Evolutionary conservation across 1,140 invertebrate species (phyloP).

Genomic region (Homarus americanus): DNA sequence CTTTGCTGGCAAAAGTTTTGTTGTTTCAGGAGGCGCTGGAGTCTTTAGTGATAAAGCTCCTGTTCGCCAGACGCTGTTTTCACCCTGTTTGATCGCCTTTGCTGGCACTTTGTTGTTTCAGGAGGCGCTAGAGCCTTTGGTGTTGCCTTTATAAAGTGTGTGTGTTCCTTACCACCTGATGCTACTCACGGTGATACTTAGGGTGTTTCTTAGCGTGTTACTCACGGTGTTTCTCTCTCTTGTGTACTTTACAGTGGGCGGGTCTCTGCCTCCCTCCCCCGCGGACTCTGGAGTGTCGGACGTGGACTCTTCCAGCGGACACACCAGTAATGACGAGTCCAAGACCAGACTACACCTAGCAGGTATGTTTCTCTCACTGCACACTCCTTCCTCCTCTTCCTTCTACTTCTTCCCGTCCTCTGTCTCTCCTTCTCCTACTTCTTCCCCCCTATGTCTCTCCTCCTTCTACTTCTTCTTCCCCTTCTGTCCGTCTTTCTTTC

Average conservation of each 20-base stretch:
- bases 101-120: too few species aligned
- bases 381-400: neutral
- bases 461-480: neutral
- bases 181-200: too few species aligned
- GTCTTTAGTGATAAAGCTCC: too few species aligned
- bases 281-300: slow-evolving; percentile 98
- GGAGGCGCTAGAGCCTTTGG: too few species aligned
- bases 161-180: too few species aligned
- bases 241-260: slow-evolving; percentile 77
- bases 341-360: slow-evolving; percentile 86
- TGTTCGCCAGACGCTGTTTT: too few species aligned
- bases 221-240: neutral
- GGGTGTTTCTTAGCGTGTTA: too few species aligned
- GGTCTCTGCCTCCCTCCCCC: slow-evolving; percentile 96
- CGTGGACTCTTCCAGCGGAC: slow-evolving; percentile 95
- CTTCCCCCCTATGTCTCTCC: neutral
- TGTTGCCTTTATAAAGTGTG: too few species aligned
- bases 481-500: neutral
- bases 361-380: slow-evolving; percentile 70
- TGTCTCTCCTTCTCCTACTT: slow-evolving; percentile 21
- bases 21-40: too few species aligned
- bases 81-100: too few species aligned
- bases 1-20: too few species aligned
- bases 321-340: slow-evolving; percentile 83
- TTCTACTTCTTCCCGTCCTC: neutral